Percentiles rank a stretch among this genome's conserved stretches.
Evolutionary conservation across 2,888 invertebrate genomes (phyloP).

Genomic region (Acronicta aceris): DNA sequence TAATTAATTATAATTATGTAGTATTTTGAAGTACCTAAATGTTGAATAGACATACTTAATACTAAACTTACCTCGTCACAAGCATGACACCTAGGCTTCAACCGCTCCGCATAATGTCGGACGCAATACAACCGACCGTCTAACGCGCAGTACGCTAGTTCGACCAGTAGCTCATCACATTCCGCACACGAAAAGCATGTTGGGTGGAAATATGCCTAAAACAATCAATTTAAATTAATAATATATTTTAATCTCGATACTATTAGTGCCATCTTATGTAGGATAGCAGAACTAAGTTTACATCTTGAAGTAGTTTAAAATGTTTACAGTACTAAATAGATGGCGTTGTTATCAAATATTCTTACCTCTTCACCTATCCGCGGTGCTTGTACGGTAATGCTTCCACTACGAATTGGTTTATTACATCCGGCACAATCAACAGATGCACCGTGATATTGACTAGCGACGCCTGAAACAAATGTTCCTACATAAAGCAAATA

Average conservation of each 20-base stretch:
- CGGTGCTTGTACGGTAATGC: slow-evolving; percentile 95
- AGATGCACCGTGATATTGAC: slow-evolving; percentile 89
- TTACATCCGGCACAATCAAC: slow-evolving; percentile 95
- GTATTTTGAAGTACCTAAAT: no score
- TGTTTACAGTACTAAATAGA: slow-evolving; percentile 12
- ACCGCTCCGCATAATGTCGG: slow-evolving; percentile 98
- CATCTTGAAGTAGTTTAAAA: fast-evolving
- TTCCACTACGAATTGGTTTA: slow-evolving; percentile 93
- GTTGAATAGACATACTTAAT: no score
- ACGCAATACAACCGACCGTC: slow-evolving; percentile 97
- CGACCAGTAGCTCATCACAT: slow-evolving; percentile 97
- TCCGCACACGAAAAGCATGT: slow-evolving; percentile 97
- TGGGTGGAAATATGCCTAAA: slow-evolving; percentile 94
- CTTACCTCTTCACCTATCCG: slow-evolving; percentile 92
- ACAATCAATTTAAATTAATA: slow-evolving; percentile 6
- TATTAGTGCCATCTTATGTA: slow-evolving; percentile 59
- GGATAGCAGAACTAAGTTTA: slow-evolving; percentile 47
- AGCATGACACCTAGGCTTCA: slow-evolving; percentile 98
- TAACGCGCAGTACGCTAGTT: slow-evolving; percentile 98
- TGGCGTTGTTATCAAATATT: slow-evolving; percentile 30
- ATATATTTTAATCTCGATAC: neutral
- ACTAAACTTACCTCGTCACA: slow-evolving; percentile 97
- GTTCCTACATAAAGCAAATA: slow-evolving; percentile 36
- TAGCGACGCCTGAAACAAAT: slow-evolving; percentile 86
- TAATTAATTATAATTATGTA: no score